A percentile compares a stretch with the other conserved stretches of the same genome.
phyloP scores from a whole-genome alignment of 2,888 invertebrate species.

The Vanessa cardui region DNA sequence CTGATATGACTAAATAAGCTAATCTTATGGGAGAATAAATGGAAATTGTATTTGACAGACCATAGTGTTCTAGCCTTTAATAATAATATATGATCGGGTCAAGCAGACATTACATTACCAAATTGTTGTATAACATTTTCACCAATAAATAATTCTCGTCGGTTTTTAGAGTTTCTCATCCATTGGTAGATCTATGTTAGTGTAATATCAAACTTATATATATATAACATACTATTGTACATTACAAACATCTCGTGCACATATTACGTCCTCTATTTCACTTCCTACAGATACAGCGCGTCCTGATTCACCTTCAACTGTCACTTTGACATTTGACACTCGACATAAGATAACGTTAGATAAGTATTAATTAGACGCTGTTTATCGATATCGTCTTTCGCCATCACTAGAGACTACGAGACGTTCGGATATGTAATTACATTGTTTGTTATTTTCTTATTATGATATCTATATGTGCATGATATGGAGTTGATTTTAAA shows the following conservation, averaged over 20 bases:
- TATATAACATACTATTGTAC: neutral
- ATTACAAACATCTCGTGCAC: slow-evolving; percentile 16
- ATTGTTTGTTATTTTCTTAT: neutral
- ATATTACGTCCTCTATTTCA: slow-evolving; percentile 57
- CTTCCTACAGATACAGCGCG: slow-evolving; percentile 46
- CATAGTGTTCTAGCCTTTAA: no score
- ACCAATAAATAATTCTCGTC: no score
- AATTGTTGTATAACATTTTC: no score
- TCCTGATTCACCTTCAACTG: slow-evolving; percentile 66
- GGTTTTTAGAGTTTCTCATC: no score
- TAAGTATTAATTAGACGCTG: slow-evolving; percentile 31
- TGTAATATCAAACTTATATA: no score
- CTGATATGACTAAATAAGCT: no score
- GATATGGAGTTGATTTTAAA: neutral
- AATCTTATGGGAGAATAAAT: no score
- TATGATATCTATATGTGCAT: no score
- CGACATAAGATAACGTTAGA: slow-evolving; percentile 44
- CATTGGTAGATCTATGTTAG: no score
- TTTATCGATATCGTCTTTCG: slow-evolving; percentile 26
- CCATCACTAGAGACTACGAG: slow-evolving; percentile 5
- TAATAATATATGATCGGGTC: no score
- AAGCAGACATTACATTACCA: no score
- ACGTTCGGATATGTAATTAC: neutral
- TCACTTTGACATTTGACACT: slow-evolving; percentile 46
- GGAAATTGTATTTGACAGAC: no score